Evolutionary conservation across 2,113 vertebrate species (phyloP).

Genomic region (Paramisgurnus dabryanus): DNA sequence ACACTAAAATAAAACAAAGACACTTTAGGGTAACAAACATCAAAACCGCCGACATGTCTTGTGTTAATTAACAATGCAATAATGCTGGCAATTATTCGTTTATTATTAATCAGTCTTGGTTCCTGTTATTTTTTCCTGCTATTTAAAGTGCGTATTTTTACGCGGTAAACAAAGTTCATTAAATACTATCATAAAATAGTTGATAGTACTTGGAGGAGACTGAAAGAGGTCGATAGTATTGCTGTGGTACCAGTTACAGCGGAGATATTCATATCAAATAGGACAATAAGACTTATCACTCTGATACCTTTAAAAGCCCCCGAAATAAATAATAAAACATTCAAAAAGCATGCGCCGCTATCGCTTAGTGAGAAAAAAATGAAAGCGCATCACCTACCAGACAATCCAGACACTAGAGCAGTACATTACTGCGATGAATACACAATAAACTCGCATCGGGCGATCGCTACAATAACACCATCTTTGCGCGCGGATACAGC

Average conservation of each 20-base stretch:
- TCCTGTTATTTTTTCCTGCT: conserved; percentile 91
- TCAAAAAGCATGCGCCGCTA: conserved; percentile 57
- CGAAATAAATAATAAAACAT: conserved; percentile 46
- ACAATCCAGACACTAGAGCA: conserved; percentile 86
- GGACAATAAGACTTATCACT: conserved; percentile 76
- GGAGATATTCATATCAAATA: conserved; percentile 89
- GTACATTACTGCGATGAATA: conserved; percentile 80
- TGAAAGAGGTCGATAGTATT: conserved; percentile 52
- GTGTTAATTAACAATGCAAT: neutral
- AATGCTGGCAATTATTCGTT: neutral
- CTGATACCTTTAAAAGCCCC: conserved; percentile 50
- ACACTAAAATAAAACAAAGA: neutral
- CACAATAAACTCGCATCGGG: conserved; percentile 53
- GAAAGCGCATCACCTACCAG: conserved; percentile 87
- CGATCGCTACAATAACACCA: conserved; percentile 75
- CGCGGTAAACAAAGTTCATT: conserved; percentile 83
- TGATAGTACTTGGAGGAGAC: conserved; percentile 63
- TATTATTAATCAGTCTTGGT: conserved; percentile 66
- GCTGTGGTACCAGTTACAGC: conserved; percentile 71
- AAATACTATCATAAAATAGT: conserved; percentile 71
- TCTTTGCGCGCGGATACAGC: conserved; percentile 65
- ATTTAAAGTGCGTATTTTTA: conserved; percentile 78
- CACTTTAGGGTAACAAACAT: neutral
- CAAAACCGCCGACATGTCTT: neutral
- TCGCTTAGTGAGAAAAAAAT: conserved; percentile 63